Percentiles rank a stretch among this genome's conserved stretches.
phyloP scores from a whole-genome alignment of 2,888 invertebrate genomes.

The Julus scanicus region DNA sequence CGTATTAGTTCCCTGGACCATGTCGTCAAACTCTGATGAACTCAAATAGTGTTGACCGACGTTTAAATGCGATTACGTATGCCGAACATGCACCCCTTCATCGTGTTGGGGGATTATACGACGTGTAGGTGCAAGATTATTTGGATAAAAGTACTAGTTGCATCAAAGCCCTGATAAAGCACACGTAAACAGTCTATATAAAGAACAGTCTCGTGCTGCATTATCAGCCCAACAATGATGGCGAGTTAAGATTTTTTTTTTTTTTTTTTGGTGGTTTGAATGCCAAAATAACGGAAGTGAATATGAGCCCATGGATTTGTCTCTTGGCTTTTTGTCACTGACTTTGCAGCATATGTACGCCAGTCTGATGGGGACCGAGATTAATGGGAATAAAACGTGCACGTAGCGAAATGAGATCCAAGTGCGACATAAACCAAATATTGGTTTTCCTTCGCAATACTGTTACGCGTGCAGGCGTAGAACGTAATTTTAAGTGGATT shows the following conservation, averaged over 20 bases:
- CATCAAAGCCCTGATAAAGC: background rate
- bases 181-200: no score
- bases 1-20: background rate
- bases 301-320: constrained; percentile 2
- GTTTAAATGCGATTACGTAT: background rate
- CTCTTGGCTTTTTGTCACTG: background rate
- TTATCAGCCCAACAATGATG: background rate
- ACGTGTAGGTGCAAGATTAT: background rate
- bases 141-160: background rate
- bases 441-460: background rate
- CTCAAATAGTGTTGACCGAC: background rate
- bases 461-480: background rate
- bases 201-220: background rate
- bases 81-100: background rate
- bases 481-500: background rate
- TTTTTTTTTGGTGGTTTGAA: background rate
- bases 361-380: background rate
- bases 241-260: background rate
- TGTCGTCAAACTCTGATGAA: background rate
- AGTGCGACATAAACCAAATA: background rate
- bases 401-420: background rate
- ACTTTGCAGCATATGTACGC: background rate
- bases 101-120: background rate
- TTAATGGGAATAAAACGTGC: background rate
- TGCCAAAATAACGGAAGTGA: background rate